phyloP scores from a whole-genome alignment of 30 jellyfish, hydroid and myxozoan genomes.

The Aurelia coerulea region DNA sequence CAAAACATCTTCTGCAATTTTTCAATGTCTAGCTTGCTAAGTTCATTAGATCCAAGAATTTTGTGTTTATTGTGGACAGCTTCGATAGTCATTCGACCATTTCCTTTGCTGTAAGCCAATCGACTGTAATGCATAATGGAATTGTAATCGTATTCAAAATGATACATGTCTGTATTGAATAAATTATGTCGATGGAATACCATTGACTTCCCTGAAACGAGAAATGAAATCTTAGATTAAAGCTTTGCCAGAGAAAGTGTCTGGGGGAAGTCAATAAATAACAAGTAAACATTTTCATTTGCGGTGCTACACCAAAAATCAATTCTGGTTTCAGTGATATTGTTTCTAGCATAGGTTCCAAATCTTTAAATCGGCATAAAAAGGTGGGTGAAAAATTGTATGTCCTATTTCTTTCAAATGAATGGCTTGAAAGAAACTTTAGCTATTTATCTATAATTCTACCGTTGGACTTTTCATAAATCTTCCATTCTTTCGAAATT shows the following conservation, averaged over 20 bases:
- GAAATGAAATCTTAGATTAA: background rate
- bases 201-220: slow-evolving; percentile 19
- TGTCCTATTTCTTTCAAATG: too few relatives aligned
- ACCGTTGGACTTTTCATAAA: too few relatives aligned
- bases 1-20: slow-evolving; percentile 56
- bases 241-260: too few relatives aligned
- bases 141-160: slow-evolving; percentile 34
- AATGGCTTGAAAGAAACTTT: too few relatives aligned
- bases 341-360: too few relatives aligned
- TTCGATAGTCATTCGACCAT: slow-evolving; percentile 5
- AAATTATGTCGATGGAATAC: slow-evolving; percentile 36
- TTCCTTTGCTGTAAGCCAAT: background rate
- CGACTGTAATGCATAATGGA: slow-evolving; percentile 29
- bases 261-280: background rate
- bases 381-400: too few relatives aligned
- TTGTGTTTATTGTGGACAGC: slow-evolving; percentile 29
- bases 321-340: too few relatives aligned
- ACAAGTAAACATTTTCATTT: too few relatives aligned
- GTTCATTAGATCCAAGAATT: slow-evolving; percentile 41
- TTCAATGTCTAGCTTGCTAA: slow-evolving; percentile 33
- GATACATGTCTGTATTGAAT: slow-evolving; percentile 39
- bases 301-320: too few relatives aligned
- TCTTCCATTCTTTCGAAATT: too few relatives aligned
- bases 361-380: too few relatives aligned
- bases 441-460: too few relatives aligned